Base-by-base conservation (phyloP, 2,113 vertebrate genomes). In the Trogon melanurus region DNA sequence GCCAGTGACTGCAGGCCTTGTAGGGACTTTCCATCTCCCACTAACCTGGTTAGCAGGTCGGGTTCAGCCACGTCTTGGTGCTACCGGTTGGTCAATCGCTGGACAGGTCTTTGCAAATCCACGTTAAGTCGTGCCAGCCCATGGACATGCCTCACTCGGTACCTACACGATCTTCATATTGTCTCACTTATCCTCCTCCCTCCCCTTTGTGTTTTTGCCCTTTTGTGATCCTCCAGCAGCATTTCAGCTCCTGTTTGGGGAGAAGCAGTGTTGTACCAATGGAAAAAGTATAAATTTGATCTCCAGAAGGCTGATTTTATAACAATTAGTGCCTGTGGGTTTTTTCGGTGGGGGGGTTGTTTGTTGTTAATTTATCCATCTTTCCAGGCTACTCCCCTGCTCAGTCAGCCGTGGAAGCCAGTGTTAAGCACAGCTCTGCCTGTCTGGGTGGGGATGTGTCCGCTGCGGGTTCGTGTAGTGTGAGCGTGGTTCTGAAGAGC, bases 91-190 rank as follows among this genome's bases (percentile, higher is more conserved):
- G 91, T 93, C 94, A 81, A 10, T 84, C 82, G 9, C 69, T 53
- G 53, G 69, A 81, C 85, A 80, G 44, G 92, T 79, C 87, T 54
- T 93, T 88, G 69, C 92, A 94, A 81, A 72, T 71, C 93, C 45
- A 3, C 0, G 0, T 51, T 53, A 34, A 85, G 72, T 79, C 60
- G 34, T 19, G 48, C 38, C 48, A 74, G 71, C 87, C 67, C 6
- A 0, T 8, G 41, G 72, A n/a, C n/a, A 6, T 69, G 64, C 85
- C 69, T 81, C 1, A 0, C 58, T 72, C 3, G 0, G 10, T 67
- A 36, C 64, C 58, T 66, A 11, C 66, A 38, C 21, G n/a, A 56
- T 21, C 72, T 64, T 19, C 2, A 2, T 57, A 9, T 47, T 67
- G 75, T 90, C 79, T 71, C 4, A 0, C 56, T 79, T 74, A 54